These are phyloP conservation scores for Ariopsis seemanni DNA, from an alignment of 2,113 vertebrate species.

Conservation along the genomic window DNA sequence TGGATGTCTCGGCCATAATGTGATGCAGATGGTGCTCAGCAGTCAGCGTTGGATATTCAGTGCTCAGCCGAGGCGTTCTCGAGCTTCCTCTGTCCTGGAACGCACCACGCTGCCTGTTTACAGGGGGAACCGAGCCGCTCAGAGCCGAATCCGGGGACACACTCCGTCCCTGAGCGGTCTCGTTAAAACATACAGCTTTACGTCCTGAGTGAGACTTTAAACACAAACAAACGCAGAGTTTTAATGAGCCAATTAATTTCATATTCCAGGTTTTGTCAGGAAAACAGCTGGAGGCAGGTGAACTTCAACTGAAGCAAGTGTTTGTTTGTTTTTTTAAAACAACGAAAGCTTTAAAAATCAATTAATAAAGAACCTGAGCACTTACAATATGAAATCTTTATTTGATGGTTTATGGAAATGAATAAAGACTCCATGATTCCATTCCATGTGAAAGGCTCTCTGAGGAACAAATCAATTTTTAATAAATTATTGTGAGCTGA, in stretches of 20 bases:
- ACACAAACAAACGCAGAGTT: slow-evolving; percentile 42
- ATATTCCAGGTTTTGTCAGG: slow-evolving; percentile 54
- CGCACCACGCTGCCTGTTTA: not conserved
- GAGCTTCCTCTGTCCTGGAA: slow-evolving; percentile 21
- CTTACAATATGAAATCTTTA: not conserved
- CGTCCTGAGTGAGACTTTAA: slow-evolving; percentile 25
- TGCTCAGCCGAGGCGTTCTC: not conserved
- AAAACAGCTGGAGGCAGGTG: slow-evolving; percentile 8
- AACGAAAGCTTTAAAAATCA: not conserved
- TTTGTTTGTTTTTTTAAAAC: no score
- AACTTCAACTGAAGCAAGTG: not conserved
- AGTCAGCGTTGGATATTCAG: slow-evolving; percentile 59
- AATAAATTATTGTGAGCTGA: not conserved
- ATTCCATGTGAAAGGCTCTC: not conserved
- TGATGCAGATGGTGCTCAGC: slow-evolving; percentile 66
- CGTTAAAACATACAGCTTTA: slow-evolving; percentile 46
- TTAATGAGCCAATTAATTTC: slow-evolving; percentile 51
- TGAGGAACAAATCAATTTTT: no score
- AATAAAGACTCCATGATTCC: not conserved
- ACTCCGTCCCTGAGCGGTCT: not conserved
- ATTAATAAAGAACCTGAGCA: not conserved
- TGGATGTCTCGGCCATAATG: slow-evolving; percentile 58
- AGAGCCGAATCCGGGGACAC: not conserved
- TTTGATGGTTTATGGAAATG: not conserved
- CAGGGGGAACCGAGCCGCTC: not conserved